phyloP scores from a whole-genome alignment of 1,140 invertebrate genomes.

The Samia ricini region DNA sequence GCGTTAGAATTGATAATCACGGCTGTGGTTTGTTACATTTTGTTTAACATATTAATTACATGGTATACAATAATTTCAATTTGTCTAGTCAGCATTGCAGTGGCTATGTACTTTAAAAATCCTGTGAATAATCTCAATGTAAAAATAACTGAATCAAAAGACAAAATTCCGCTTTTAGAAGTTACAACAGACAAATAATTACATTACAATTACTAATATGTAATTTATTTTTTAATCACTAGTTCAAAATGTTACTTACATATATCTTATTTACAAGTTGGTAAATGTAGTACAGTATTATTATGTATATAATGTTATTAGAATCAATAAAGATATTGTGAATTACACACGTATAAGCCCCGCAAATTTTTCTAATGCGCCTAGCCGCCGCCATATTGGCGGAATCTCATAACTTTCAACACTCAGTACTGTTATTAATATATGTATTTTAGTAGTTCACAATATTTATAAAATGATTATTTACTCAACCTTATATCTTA shows the following conservation, averaged over 20 bases:
- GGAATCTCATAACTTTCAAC: too few relatives aligned
- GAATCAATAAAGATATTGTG: background rate
- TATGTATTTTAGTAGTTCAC: too few relatives aligned
- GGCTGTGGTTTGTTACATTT: slow-evolving; percentile 91
- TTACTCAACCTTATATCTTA: too few relatives aligned
- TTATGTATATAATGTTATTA: background rate
- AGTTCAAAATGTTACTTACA: background rate
- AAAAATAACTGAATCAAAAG: slow-evolving; percentile 38
- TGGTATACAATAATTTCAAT: slow-evolving; percentile 91
- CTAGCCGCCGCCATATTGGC: too few relatives aligned
- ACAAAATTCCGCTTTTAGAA: slow-evolving; percentile 58
- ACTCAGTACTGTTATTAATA: too few relatives aligned
- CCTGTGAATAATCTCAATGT: slow-evolving; percentile 83
- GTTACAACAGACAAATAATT: slow-evolving; percentile 35
- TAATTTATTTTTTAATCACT: background rate
- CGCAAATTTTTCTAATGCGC: background rate
- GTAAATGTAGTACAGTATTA: background rate
- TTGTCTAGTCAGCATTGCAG: slow-evolving; percentile 88
- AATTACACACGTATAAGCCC: too few relatives aligned
- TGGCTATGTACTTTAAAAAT: slow-evolving; percentile 93
- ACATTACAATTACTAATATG: background rate
- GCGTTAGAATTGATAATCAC: slow-evolving; percentile 95
- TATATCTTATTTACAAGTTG: background rate
- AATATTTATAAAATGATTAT: too few relatives aligned
- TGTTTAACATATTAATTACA: slow-evolving; percentile 93